Base-by-base conservation (phyloP, 2,797 vertebrate genomes). In the Scolopax rusticola region DNA sequence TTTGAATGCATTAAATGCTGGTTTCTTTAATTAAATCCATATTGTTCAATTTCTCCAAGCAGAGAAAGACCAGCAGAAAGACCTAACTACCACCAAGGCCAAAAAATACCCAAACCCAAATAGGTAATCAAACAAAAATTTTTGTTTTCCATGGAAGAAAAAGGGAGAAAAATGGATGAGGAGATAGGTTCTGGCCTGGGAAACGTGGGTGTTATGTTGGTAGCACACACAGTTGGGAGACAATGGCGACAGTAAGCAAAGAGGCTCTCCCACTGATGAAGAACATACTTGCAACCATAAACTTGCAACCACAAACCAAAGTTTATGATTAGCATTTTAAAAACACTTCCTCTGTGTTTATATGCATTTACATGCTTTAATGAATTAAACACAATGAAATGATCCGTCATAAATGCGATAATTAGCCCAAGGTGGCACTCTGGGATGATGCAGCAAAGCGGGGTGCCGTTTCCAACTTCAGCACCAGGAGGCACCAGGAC, bases 401-500 rank as follows among this genome's bases (percentile, higher is more conserved):
- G 11, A 14, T 25, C 33, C 5, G 0, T 54, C n/a, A 15, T 25
- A 40, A 91, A 51, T 11, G 27, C 0, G 0, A 8, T 16, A 4
- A 21, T 19, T 15, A 6, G 43, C 28, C 12, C 30, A 9, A 1
- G 0, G 6, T 5, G 60, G 54, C 40, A 3, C 0, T 0, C 51
- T 10, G 1, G 2, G 5, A 1, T 1, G 84, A 1, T 89, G 3
- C 24, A 11, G 63, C 1, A 11, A 94, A 96, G 50, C 87, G 98
- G 98, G 97, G 28, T 99, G 99, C 92, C 96, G 93, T 91, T 99
- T 99, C 96, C 98, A 98, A 50, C 99, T 98, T 95, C 97, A 98
- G 86, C 99, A 99, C 98, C 99, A 99, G 98, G 99, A 99, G 99
- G 98, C 98, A n/a, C 98, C 99, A 77, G 96, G 99, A 98, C 93